Conservation (phyloP, 2,888 invertebrate genomes). For the Amorpha juglandis region DNA sequence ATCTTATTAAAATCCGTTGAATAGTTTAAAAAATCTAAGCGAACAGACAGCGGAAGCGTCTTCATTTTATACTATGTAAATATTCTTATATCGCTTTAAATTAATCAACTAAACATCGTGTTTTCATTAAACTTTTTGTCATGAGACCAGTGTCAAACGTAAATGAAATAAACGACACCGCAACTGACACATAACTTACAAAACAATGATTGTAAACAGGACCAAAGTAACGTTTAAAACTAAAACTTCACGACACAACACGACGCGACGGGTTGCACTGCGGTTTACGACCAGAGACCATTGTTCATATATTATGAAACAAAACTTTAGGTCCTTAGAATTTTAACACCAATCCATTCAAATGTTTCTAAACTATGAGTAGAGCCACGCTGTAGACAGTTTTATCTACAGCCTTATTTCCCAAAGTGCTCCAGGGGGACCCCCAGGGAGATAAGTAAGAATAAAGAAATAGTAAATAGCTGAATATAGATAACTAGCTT, state of each 20-base stretch:
- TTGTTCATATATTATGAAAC: conserved; percentile 43
- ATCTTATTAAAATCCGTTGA: too few relatives aligned
- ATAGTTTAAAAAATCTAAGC: too few relatives aligned
- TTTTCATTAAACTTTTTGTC: background rate
- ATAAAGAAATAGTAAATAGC: too few relatives aligned
- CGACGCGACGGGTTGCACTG: too few relatives aligned
- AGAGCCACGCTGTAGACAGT: too few relatives aligned
- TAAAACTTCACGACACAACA: background rate
- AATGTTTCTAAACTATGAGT: conserved; percentile 4
- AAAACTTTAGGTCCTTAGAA: conserved; percentile 26
- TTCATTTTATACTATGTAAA: too few relatives aligned
- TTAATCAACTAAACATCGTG: background rate
- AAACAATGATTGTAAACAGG: conserved; percentile 7
- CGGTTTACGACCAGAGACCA: conserved; percentile 39
- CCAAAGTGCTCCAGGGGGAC: too few relatives aligned
- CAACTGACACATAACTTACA: background rate
- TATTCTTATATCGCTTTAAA: too few relatives aligned
- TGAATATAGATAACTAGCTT: too few relatives aligned
- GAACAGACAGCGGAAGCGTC: too few relatives aligned
- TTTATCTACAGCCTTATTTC: too few relatives aligned
- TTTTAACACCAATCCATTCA: conserved; percentile 18
- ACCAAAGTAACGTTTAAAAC: background rate
- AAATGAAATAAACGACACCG: background rate
- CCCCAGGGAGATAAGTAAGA: too few relatives aligned
- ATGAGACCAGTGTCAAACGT: background rate